These are phyloP conservation scores for Hippocampus zosterae DNA, from an alignment of 2,113 vertebrate species.

Conservation along the genomic window DNA sequence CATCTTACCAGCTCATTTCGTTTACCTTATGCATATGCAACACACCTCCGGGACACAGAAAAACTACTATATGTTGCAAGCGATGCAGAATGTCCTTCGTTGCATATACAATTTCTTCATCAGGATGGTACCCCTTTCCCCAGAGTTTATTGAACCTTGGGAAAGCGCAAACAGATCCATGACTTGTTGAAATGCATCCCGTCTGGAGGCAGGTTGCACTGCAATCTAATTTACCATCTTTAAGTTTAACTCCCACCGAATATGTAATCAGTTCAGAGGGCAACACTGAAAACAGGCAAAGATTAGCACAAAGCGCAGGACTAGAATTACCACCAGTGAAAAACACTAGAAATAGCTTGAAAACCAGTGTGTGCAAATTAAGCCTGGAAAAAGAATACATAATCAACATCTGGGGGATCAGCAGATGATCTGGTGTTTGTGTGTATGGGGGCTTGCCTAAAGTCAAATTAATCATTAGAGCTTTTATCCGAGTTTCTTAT, in stretches of 20 bases:
- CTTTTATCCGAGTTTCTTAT: constrained; percentile 64
- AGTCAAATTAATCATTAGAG: constrained; percentile 67
- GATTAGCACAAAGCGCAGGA: constrained; percentile 23
- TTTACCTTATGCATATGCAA: constrained; percentile 76
- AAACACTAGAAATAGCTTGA: constrained; percentile 59
- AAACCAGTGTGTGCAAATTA: constrained; percentile 45
- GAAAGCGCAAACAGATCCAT: constrained; percentile 55
- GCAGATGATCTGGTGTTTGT: constrained; percentile 29
- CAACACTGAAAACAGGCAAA: constrained; percentile 36
- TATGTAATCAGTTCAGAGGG: constrained; percentile 51
- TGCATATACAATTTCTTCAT: constrained; percentile 64
- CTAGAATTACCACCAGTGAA: constrained; percentile 51
- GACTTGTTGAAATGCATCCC: constrained; percentile 67
- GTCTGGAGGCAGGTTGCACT: constrained; percentile 55
- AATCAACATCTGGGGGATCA: constrained; percentile 46
- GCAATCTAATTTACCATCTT: constrained; percentile 55
- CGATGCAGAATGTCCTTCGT: constrained; percentile 60
- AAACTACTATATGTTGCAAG: constrained; percentile 57
- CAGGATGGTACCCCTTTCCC: constrained; percentile 19
- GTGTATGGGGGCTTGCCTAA: constrained; percentile 38
- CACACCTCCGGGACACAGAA: constrained; percentile 64
- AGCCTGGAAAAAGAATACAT: constrained; percentile 51
- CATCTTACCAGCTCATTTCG: constrained; percentile 65
- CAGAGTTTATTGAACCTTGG: constrained; percentile 44
- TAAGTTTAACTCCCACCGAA: constrained; percentile 35